These are phyloP conservation scores for Machimus rusticus DNA, from an alignment of 2,888 invertebrate species.

Conservation along the genomic window DNA sequence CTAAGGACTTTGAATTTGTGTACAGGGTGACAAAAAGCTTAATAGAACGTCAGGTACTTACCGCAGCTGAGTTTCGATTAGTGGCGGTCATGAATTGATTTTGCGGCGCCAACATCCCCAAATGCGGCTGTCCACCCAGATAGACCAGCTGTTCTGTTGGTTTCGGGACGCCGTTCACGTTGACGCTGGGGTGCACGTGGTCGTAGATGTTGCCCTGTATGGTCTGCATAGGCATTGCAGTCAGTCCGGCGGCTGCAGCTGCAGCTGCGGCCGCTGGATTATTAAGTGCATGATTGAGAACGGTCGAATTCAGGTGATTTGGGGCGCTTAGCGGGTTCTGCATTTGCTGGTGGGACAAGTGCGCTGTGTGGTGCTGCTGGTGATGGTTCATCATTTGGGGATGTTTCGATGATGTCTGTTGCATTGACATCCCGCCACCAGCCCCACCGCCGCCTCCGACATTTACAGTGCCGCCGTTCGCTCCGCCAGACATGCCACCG, in stretches of 20 bases:
- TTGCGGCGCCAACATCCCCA: constrained; percentile 60
- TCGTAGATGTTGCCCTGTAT: constrained; percentile 61
- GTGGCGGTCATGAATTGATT: constrained; percentile 62
- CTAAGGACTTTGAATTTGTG: not conserved
- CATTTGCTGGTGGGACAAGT: constrained; percentile 67
- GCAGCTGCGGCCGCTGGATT: constrained; percentile 55
- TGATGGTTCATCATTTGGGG: constrained; percentile 64
- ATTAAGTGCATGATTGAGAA: constrained; percentile 61
- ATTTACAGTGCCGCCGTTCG: constrained; percentile 59
- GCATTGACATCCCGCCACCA: constrained; percentile 60
- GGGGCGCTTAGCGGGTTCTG: constrained; percentile 55
- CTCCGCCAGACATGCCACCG: constrained; percentile 59
- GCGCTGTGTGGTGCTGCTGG: constrained; percentile 51
- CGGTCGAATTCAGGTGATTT: constrained; percentile 59
- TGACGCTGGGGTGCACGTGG: constrained; percentile 58
- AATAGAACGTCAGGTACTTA: constrained; percentile 53
- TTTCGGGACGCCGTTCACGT: constrained; percentile 57
- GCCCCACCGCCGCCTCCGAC: constrained; percentile 58
- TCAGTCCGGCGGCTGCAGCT: constrained; percentile 54
- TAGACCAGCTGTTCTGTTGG: constrained; percentile 58
- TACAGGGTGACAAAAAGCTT: not conserved
- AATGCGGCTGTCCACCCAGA: constrained; percentile 60
- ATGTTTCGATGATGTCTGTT: constrained; percentile 62
- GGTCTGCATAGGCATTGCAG: constrained; percentile 58
- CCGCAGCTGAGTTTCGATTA: constrained; percentile 61